Base-by-base conservation (phyloP, 2,888 invertebrate genomes). In the Flexamia atlantica region DNA sequence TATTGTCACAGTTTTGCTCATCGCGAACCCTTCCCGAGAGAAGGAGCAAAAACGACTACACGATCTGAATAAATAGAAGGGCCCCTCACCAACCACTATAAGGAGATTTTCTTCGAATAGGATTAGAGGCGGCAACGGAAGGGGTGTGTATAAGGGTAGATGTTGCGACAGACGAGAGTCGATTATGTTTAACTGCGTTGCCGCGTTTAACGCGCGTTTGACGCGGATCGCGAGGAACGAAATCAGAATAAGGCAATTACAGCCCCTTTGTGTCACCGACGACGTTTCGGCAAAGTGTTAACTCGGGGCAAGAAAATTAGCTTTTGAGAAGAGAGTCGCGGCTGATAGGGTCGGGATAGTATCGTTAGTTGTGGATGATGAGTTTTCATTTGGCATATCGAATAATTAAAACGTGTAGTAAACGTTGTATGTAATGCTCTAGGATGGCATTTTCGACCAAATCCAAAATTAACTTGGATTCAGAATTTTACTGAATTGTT, bases 211-310 rank as follows among this genome's bases (percentile, higher is more conserved):
- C 3, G 17, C 57, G 57, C 64, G 64, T 64, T 30, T 64, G 64
- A 30, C 64, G 5, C 64, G 64, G 30, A 9, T 64, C 12, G 57
- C 23, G 25, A 64, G 53, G 50, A 53, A 53, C 53, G 20, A 28
- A 64, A 64, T 64, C 64, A 64, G 64, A 28, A 28, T 28, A 64
- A 64, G 64, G 28, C 64, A 64, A 64, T 64, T 64, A 64, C 17
- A 28, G 30, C 12, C 28, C 30, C 64, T 28, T 64, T 64, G 64
- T 64, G 12, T 64, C 64, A 28, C 30, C 30, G 17, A 64, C 30
- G 64, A 64, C 9, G 30, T 28, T 64, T 30, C 60, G 64, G 30
- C 28, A 64, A 53, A 64, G 64, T 64, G 64, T 28, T 64, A 64
- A 64, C 28, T 64, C 14, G 5, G 30, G 30, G 64, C 46, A 17